A percentile compares a stretch with the other conserved stretches of the same genome.
Evolutionary conservation across 2,797 vertebrate species (phyloP).

Genomic region (Toxotes lorentzi): DNA sequence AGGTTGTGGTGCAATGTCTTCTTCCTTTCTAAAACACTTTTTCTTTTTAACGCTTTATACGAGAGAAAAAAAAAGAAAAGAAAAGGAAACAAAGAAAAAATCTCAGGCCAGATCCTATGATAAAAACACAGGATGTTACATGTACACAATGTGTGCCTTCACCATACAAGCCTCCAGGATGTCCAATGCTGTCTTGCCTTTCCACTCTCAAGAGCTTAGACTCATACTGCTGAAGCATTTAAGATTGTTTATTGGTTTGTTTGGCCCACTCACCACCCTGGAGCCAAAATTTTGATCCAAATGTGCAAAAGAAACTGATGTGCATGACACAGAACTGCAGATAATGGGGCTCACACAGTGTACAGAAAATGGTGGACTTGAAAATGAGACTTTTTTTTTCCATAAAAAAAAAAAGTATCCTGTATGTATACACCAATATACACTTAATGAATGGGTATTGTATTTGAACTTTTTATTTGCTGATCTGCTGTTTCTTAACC

Average conservation of each 20-base stretch:
- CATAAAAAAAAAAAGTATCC: too few relatives aligned
- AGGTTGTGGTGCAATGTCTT: slow-evolving; percentile 45
- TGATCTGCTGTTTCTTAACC: neutral
- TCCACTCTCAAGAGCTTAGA: slow-evolving; percentile 5
- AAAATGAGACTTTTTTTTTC: neutral
- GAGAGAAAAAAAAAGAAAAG: neutral
- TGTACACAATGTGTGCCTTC: neutral
- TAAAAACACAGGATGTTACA: slow-evolving; percentile 8
- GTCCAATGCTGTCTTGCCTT: neutral
- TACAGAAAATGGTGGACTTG: slow-evolving; percentile 10
- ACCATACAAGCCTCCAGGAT: slow-evolving; percentile 7
- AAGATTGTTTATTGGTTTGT: slow-evolving; percentile 16
- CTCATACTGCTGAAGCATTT: slow-evolving; percentile 20
- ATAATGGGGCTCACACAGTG: slow-evolving; percentile 33
- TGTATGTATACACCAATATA: neutral
- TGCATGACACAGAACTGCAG: slow-evolving; percentile 29
- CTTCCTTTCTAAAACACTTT: slow-evolving; percentile 20
- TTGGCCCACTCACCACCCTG: slow-evolving; percentile 13
- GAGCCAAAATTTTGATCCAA: slow-evolving; percentile 21
- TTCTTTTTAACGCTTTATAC: neutral
- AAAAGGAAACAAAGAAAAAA: slow-evolving; percentile 20
- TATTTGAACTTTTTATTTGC: neutral
- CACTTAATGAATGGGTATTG: neutral
- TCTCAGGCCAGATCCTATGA: slow-evolving; percentile 13
- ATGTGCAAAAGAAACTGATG: slow-evolving; percentile 19